phyloP scores from a whole-genome alignment of 2,113 vertebrate genomes.

The Neomonachus schauinslandi region DNA sequence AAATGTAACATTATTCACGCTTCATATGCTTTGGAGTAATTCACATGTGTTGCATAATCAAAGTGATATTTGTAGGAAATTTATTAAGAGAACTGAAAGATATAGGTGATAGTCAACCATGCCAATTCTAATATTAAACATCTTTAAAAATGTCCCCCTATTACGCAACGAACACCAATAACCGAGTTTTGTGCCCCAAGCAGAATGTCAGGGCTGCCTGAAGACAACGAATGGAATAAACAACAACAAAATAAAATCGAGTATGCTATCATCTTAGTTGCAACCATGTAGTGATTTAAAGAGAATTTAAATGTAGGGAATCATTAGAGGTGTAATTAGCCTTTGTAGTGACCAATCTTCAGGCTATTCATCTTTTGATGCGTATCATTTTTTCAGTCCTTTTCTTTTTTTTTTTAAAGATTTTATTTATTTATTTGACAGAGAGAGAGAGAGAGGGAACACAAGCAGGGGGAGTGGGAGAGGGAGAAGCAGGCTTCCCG shows the following conservation, averaged over 20 bases:
- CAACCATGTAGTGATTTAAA: background rate
- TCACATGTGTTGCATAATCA: background rate
- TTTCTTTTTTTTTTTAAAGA: background rate
- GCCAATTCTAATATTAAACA: background rate
- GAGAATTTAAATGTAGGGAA: background rate
- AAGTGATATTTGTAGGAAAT: slow-evolving; percentile 29
- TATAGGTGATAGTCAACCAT: background rate
- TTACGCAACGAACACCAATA: background rate
- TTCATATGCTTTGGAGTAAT: background rate
- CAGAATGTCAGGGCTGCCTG: background rate
- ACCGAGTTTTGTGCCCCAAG: background rate
- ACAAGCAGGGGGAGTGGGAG: too few species aligned
- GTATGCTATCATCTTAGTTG: background rate
- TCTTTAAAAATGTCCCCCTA: background rate
- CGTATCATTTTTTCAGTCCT: background rate
- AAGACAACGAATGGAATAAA: slow-evolving; percentile 25
- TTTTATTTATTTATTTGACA: too few species aligned
- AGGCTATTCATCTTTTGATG: slow-evolving; percentile 37
- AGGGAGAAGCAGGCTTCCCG: too few species aligned
- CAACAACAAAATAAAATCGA: background rate
- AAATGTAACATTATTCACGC: background rate
- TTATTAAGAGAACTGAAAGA: slow-evolving; percentile 17
- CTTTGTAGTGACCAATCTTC: slow-evolving; percentile 1
- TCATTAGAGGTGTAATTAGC: background rate
- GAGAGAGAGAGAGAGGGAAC: too few species aligned